These are phyloP conservation scores for Pseudanteris insignis DNA, from an alignment of 2,888 invertebrate genomes.

Conservation along the genomic window DNA sequence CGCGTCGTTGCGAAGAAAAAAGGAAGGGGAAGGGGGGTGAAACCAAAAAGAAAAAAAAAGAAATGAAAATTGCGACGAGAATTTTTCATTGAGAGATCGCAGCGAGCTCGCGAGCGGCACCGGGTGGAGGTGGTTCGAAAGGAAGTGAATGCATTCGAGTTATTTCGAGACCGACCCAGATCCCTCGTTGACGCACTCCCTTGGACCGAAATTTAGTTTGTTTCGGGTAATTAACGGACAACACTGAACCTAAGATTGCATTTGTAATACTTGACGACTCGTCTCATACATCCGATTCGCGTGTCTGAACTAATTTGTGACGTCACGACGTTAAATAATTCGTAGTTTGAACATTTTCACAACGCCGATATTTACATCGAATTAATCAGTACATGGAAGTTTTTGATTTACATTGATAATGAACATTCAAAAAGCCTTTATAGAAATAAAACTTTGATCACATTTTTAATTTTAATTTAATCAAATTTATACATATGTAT, in stretches of 20 bases:
- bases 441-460: no score
- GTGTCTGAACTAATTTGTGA: slow-evolving; percentile 34
- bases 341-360: slow-evolving; percentile 4
- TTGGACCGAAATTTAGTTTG: slow-evolving; percentile 56
- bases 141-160: slow-evolving; percentile 59
- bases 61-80: slow-evolving; percentile 41
- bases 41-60: slow-evolving; percentile 28
- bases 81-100: slow-evolving; percentile 55
- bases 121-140: slow-evolving; percentile 45
- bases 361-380: no score
- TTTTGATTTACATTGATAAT: no score
- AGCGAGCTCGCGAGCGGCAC: slow-evolving; percentile 12
- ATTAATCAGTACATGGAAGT: no score
- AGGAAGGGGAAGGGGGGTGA: no score
- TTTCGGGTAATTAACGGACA: slow-evolving; percentile 62
- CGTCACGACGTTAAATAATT: no score
- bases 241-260: slow-evolving; percentile 44
- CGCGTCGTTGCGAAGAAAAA: slow-evolving; percentile 17
- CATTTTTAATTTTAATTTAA: no score
- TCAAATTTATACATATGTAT: no score
- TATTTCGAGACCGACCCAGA: slow-evolving; percentile 63
- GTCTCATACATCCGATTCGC: slow-evolving; percentile 14
- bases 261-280: slow-evolving; percentile 24
- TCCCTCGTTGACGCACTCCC: slow-evolving; percentile 53
- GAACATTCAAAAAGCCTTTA: no score